Evolutionary conservation across 2,888 invertebrate species (phyloP), one percentile per base, ranked within the genome.

Genomic region (Cremastinae sp.): DNA sequence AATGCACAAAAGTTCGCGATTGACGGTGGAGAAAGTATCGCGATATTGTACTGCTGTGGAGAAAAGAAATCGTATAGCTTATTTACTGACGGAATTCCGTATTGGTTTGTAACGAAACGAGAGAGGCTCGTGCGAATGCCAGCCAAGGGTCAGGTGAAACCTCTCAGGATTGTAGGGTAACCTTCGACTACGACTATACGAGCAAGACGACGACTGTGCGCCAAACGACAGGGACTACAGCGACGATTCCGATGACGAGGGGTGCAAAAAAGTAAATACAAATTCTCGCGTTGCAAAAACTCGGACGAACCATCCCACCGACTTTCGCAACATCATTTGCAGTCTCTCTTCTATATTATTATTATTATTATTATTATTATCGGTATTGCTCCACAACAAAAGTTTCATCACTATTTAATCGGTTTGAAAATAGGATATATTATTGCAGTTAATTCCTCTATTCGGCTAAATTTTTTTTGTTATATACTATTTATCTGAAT

Each of bases 121-220:
- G 36, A 47, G 58, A 22, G 14, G 71, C 58, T 36, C 53, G 68
- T 18, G 49, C 10, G 49, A 9, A 45, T 9, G 36, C 10, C 65
- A 59, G 53, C 73, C 73, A 73, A 73, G 76, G 76, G 76, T 76
- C 76, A 73, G 76, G 76, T 76, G 76, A 76, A 76, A 76, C 76
- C 76, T 65, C 59, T 69, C 76, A 73, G 73, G 41, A 69, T 73
- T 73, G 56, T 68, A 61, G 56, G 47, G 59, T 76, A 76, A 76
- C 76, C 76, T 76, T 76, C 73, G 76, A 54, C 68, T 38, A 43
- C 54, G 16, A 41, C 72, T 41, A n/a, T n/a, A 49, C 56, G 34
- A 56, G 34, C 58, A 38, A 28, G 49, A 34, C 38, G 45, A 49
- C 47, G 62, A 45, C 64, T n/a, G 49, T 28, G 28, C 28, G 59